These are phyloP conservation scores for Yponomeuta sedellus DNA, from an alignment of 2,888 invertebrate species.

Conservation along the genomic window DNA sequence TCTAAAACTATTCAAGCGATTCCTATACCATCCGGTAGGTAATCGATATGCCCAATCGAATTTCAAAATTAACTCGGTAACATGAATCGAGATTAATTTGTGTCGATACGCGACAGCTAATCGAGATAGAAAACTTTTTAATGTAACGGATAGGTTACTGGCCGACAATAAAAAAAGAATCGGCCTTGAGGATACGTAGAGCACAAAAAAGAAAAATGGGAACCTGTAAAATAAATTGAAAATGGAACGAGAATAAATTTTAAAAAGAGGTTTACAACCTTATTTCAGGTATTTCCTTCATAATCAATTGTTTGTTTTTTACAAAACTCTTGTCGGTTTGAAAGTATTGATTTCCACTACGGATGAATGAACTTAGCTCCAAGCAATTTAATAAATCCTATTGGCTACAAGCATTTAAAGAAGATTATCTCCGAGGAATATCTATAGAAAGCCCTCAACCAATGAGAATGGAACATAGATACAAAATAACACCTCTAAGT, in stretches of 20 bases:
- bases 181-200: not conserved
- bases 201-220: conserved; percentile 13
- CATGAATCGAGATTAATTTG: conserved; percentile 3
- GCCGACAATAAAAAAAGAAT: not conserved
- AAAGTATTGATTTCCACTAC: too few relatives aligned
- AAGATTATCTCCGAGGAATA: too few relatives aligned
- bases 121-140: conserved; percentile 24
- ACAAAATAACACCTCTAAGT: conserved; percentile 52
- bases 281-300: too few relatives aligned
- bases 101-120: conserved; percentile 25
- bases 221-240: not conserved
- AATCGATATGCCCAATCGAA: conserved; percentile 10
- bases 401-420: too few relatives aligned
- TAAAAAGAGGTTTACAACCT: too few relatives aligned
- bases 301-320: too few relatives aligned
- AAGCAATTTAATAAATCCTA: too few relatives aligned
- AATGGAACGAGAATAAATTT: too few relatives aligned
- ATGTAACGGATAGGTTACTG: conserved; percentile 12
- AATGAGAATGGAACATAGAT: conserved; percentile 46
- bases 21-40: not conserved
- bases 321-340: too few relatives aligned
- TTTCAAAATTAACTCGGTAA: not conserved
- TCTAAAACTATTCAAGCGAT: conserved; percentile 5
- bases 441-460: conserved; percentile 31
- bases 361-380: too few relatives aligned